Base-by-base conservation (phyloP, 2,888 invertebrate genomes). In the Melikaiella ostensackeni region DNA sequence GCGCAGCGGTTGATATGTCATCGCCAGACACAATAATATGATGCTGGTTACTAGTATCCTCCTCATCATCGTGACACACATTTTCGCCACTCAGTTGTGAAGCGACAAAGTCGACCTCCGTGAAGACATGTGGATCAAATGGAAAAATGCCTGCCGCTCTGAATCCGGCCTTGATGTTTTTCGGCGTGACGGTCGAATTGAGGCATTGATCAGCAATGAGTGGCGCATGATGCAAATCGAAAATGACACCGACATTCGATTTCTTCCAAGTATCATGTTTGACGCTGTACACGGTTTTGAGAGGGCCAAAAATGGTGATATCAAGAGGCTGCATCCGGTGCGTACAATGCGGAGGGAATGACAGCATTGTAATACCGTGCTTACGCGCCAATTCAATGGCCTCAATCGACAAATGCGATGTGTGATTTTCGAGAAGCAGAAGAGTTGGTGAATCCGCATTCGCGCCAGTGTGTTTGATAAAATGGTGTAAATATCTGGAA, bases 351-450 rank as follows among this genome's bases (percentile, higher is more conserved):
- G 85, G 73, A 88, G 79, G 55, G 27, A 74, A 74, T 46, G 50
- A 74, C 16, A 50, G 1, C 75, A 87, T 77, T n/a, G 83, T 77
- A 33, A 89, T 82, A 6, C 88, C 86, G 80, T 85, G 84, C 33
- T 83, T 82, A 80, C 83, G 83, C 27, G 84, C 85, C 33, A 81
- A 81, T 75, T 86, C 82, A 59, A 88, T 55, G 21, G 80, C 79
- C n/a, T 79, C 76, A 42, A 61, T 61, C 61, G 57, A 77, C 38
- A 55, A 46, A 59, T 77, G 59, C 6, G 61, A 63, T 9, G 27
- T 16, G 57, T 73, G 73, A 55, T 77, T 77, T 57, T 77, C 74
- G 21, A 74, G 30, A 21, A 75, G 57, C 1, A 77, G 35, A 35
- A 75, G 50, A 21, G 64, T 61, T 33, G 75, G 77, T 30, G 38